These are phyloP conservation scores for Eonycteris spelaea DNA, from an alignment of 2,113 vertebrate genomes.

Conservation along the genomic window DNA sequence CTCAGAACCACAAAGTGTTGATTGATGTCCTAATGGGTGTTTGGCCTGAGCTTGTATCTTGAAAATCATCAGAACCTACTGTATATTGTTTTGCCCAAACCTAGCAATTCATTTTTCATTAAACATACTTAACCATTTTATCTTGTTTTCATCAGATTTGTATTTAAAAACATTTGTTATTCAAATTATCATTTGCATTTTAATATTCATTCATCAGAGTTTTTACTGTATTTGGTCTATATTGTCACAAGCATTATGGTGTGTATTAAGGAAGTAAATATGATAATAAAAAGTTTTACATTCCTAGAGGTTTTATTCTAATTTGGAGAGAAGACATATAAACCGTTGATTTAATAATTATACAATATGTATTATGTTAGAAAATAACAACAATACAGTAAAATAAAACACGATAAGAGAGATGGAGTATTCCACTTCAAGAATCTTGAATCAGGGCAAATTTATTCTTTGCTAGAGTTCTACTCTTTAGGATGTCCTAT, in stretches of 20 bases:
- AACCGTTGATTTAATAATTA: neutral
- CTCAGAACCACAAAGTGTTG: neutral
- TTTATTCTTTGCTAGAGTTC: neutral
- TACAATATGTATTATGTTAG: neutral
- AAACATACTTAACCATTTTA: neutral
- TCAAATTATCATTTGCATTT: neutral
- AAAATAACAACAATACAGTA: neutral
- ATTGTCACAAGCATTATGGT: neutral
- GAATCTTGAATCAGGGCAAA: neutral
- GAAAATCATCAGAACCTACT: neutral
- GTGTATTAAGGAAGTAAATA: neutral
- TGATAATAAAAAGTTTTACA: neutral
- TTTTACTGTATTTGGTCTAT: neutral
- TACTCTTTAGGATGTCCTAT: neutral
- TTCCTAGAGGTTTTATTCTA: neutral
- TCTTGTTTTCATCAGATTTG: neutral
- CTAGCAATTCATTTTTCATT: neutral
- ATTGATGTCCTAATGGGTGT: neutral
- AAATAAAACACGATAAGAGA: neutral
- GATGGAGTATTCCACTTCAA: neutral
- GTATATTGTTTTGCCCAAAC: neutral
- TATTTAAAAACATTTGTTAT: neutral
- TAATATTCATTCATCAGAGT: neutral
- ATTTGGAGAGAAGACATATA: neutral
- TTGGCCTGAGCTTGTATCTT: neutral